Conservation (phyloP, 2,888 invertebrate genomes). For the Hemithea aestivaria region DNA sequence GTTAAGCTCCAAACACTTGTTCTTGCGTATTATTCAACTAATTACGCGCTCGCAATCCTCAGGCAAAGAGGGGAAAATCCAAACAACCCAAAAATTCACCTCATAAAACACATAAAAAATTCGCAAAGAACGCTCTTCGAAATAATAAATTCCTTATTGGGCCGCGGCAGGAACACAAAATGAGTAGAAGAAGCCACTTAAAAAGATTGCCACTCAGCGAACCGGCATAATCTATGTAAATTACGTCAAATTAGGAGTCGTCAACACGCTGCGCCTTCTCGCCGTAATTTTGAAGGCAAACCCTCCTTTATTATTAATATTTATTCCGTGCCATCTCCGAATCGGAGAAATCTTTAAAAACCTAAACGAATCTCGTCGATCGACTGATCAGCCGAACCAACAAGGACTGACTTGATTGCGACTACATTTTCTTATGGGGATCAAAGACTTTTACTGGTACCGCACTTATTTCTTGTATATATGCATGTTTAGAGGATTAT, state of each 20-base stretch:
- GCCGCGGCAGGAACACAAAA: conserved; percentile 66
- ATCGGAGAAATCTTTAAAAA: conserved; percentile 47
- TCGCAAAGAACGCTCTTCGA: conserved; percentile 49
- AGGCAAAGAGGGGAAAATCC: conserved; percentile 26
- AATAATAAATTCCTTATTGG: conserved; percentile 70
- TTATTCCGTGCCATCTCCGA: conserved; percentile 66
- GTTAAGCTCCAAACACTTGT: conserved; percentile 2
- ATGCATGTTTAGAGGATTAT: too few species aligned
- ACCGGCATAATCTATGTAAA: conserved; percentile 78
- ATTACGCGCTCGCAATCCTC: conserved; percentile 22
- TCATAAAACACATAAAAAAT: conserved; percentile 46
- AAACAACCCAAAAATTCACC: conserved; percentile 35
- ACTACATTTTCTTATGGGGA: conserved; percentile 1
- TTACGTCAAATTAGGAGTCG: conserved; percentile 78
- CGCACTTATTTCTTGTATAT: too few species aligned
- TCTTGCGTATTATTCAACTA: conserved; percentile 19
- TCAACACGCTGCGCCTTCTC: conserved; percentile 70
- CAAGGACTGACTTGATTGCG: conserved; percentile 35
- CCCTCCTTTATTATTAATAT: conserved; percentile 78
- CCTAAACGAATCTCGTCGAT: conserved; percentile 54
- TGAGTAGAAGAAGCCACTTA: conserved; percentile 76
- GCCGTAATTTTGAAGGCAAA: conserved; percentile 72
- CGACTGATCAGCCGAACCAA: conserved; percentile 65
- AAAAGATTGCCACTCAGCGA: conserved; percentile 79
- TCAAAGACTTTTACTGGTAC: conserved; percentile 1